These are phyloP conservation scores for Pterophyllum scalare DNA, from an alignment of 2,113 vertebrate species.

Conservation along the genomic window DNA sequence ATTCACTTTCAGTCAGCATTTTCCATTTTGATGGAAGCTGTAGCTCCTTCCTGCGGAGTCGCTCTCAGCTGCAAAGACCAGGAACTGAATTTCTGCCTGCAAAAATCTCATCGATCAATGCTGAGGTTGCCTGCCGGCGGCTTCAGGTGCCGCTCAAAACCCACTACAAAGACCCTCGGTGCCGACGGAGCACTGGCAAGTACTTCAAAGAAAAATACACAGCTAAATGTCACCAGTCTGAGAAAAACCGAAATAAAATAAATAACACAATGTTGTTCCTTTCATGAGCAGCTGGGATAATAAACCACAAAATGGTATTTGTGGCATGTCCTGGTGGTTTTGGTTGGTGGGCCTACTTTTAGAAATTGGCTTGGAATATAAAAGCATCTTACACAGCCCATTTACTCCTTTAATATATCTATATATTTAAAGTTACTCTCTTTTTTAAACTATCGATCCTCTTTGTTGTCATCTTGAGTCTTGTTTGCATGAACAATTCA, in stretches of 20 bases:
- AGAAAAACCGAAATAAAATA: slow-evolving; percentile 62
- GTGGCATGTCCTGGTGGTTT: slow-evolving; percentile 13
- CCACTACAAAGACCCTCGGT: slow-evolving; percentile 50
- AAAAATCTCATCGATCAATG: slow-evolving; percentile 33
- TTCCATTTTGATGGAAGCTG: slow-evolving; percentile 1
- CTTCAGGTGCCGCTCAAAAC: slow-evolving; percentile 58
- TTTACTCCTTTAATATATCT: not conserved
- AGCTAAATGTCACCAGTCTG: slow-evolving; percentile 37
- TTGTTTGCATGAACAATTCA: not conserved
- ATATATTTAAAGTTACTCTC: not conserved
- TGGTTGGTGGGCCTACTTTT: not conserved
- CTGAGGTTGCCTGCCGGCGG: slow-evolving; percentile 24
- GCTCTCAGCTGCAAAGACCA: slow-evolving; percentile 2
- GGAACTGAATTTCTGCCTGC: not conserved
- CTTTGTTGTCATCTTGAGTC: not conserved
- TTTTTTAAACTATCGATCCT: not conserved
- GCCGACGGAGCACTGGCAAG: slow-evolving; percentile 20
- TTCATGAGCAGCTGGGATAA: slow-evolving; percentile 73
- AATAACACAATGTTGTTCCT: slow-evolving; percentile 51
- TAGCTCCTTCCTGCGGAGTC: not conserved
- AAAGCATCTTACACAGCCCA: not conserved
- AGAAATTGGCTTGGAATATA: slow-evolving; percentile 12
- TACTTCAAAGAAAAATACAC: slow-evolving; percentile 68
- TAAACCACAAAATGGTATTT: slow-evolving; percentile 52
- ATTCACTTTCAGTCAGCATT: slow-evolving; percentile 36